Evolutionary conservation across 2,888 invertebrate species (phyloP).

Genomic region (Dicranocentrus wangi): DNA sequence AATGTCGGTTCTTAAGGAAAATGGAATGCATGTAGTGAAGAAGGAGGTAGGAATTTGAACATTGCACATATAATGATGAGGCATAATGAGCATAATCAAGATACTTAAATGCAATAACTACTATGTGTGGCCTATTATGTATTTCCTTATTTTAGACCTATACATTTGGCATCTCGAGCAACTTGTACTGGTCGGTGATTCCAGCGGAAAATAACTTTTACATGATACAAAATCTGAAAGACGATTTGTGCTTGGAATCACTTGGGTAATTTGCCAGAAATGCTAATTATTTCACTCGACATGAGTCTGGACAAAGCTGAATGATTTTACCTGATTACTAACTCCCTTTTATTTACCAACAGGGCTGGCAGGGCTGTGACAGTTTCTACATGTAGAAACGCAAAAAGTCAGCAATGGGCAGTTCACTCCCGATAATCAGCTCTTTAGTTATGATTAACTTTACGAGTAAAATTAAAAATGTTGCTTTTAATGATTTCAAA

Average conservation of each 20-base stretch:
- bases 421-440: too few species aligned
- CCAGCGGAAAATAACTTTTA: constrained; percentile 40
- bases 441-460: too few species aligned
- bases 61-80: too few species aligned
- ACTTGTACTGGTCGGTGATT: constrained; percentile 50
- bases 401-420: constrained; percentile 48
- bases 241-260: constrained; percentile 43
- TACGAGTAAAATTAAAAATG: too few species aligned
- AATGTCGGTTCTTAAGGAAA: not conserved
- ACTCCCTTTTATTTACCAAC: not conserved
- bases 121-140: not conserved
- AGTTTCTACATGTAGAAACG: constrained; percentile 26
- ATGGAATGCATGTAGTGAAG: not conserved
- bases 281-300: not conserved
- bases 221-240: constrained; percentile 44
- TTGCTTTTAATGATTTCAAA: too few species aligned
- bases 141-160: constrained; percentile 14
- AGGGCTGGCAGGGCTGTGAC: constrained; percentile 34
- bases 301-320: not conserved
- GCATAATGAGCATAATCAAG: too few species aligned
- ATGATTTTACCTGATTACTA: not conserved
- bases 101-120: not conserved
- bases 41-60: constrained; percentile 17
- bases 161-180: constrained; percentile 46
- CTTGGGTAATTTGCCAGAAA: too few species aligned